Percentiles rank a stretch among this genome's conserved stretches.
Conservation (phyloP, 2,797 vertebrate species). For the Mionectes olivaceus region DNA sequence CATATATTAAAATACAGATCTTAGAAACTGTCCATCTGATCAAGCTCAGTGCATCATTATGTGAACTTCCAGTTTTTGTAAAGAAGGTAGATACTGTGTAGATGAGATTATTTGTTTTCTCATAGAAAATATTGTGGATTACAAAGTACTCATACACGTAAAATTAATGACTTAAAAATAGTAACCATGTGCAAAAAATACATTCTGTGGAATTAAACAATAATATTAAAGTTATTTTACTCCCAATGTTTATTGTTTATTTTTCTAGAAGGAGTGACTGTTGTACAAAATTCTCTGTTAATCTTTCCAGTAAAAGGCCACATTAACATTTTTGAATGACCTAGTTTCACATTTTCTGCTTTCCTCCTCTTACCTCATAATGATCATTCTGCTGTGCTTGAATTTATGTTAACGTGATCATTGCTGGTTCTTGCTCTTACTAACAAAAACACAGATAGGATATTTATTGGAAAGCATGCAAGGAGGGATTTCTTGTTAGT, state of each 20-base stretch:
- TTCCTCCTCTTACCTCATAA: neutral
- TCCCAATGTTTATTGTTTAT: neutral
- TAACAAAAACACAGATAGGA: neutral
- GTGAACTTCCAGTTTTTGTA: neutral
- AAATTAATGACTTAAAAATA: neutral
- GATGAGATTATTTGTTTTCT: neutral
- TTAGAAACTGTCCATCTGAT: neutral
- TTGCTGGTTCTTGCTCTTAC: slow-evolving; percentile 4
- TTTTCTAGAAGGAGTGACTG: neutral
- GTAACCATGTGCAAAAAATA: neutral
- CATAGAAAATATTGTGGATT: neutral
- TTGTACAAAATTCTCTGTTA: neutral
- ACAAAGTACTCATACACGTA: neutral
- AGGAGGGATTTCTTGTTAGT: neutral
- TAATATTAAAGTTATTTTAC: neutral
- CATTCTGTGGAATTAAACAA: neutral
- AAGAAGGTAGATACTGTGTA: neutral
- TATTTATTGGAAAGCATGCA: neutral
- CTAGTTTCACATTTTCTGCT: slow-evolving; percentile 23
- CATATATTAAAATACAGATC: neutral
- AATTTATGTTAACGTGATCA: slow-evolving; percentile 7
- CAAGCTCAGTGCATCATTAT: neutral
- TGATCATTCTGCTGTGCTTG: slow-evolving; percentile 40
- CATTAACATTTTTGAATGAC: neutral
- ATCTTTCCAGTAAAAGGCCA: neutral